phyloP scores from a whole-genome alignment of 64 coral and sea anemone species.

The Anthopleura sola region DNA sequence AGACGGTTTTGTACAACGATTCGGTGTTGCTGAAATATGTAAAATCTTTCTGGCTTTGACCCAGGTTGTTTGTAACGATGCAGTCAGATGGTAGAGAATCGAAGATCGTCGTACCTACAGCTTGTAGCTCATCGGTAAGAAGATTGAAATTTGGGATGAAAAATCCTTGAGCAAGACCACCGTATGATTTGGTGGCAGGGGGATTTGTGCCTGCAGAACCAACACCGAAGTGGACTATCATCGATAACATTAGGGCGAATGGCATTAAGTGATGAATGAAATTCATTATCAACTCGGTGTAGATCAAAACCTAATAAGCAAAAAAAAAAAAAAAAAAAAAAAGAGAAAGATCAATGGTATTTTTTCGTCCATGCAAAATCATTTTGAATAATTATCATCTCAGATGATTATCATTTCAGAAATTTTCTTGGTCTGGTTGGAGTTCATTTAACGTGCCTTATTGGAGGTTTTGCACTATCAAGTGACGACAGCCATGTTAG shows the following conservation, averaged over 20 bases:
- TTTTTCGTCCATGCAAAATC: too few relatives aligned
- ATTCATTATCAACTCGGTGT: not conserved
- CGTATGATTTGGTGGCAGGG: not conserved
- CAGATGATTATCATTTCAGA: too few relatives aligned
- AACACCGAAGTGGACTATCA: not conserved
- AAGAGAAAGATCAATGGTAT: too few relatives aligned
- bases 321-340: too few relatives aligned
- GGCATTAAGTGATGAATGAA: not conserved
- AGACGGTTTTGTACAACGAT: constrained; percentile 27
- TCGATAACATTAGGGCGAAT: not conserved
- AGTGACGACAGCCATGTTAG: too few relatives aligned
- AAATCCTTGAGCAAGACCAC: constrained; percentile 34
- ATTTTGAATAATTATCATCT: too few relatives aligned
- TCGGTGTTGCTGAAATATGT: constrained; percentile 21
- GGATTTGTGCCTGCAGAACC: not conserved
- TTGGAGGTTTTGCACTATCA: too few relatives aligned
- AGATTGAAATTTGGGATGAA: constrained; percentile 24
- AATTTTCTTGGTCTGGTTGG: too few relatives aligned
- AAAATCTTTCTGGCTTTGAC: constrained; percentile 14
- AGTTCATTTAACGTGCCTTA: too few relatives aligned
- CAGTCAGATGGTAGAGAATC: constrained; percentile 12
- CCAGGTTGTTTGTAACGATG: not conserved
- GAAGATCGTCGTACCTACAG: constrained; percentile 33
- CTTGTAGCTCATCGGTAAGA: constrained; percentile 7
- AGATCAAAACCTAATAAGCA: not conserved